Conservation (phyloP, 2,797 vertebrate species). For the Bufotes viridis region DNA sequence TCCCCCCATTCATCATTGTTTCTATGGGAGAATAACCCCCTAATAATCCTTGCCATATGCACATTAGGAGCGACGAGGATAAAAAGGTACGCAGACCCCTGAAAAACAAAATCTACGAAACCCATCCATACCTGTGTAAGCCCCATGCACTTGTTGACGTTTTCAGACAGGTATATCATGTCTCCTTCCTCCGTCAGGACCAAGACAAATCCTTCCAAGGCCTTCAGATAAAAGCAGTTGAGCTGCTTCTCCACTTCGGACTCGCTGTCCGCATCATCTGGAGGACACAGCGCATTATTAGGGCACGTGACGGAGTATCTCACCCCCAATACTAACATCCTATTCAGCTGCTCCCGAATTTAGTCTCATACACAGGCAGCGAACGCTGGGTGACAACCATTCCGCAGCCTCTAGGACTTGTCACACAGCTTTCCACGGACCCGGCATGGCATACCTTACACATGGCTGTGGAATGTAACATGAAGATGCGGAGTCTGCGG, state of each 20-base stretch:
- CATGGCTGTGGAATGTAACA: no score
- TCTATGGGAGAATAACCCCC: no score
- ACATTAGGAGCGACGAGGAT: no score
- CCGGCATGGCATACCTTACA: no score
- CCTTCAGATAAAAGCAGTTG: constrained; percentile 92
- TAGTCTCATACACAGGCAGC: neutral
- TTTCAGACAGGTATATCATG: constrained; percentile 96
- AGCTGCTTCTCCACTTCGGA: constrained; percentile 89
- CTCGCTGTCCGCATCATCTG: constrained; percentile 83
- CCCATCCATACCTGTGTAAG: constrained; percentile 87
- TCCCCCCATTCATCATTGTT: no score
- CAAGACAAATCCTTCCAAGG: constrained; percentile 96
- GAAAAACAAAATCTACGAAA: neutral
- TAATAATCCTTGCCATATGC: no score
- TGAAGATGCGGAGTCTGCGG: no score
- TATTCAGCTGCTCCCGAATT: neutral
- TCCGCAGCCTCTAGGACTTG: no score
- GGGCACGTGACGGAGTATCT: neutral
- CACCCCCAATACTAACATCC: neutral
- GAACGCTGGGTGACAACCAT: no score
- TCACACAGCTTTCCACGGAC: no score
- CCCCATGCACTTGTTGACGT: constrained; percentile 96
- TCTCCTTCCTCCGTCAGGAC: constrained; percentile 97
- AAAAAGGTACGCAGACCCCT: no score
- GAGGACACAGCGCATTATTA: neutral